Evolutionary conservation across 2,888 invertebrate genomes (phyloP), one percentile per base, ranked within the genome.

Genomic region (Bhutanitis thaidina): DNA sequence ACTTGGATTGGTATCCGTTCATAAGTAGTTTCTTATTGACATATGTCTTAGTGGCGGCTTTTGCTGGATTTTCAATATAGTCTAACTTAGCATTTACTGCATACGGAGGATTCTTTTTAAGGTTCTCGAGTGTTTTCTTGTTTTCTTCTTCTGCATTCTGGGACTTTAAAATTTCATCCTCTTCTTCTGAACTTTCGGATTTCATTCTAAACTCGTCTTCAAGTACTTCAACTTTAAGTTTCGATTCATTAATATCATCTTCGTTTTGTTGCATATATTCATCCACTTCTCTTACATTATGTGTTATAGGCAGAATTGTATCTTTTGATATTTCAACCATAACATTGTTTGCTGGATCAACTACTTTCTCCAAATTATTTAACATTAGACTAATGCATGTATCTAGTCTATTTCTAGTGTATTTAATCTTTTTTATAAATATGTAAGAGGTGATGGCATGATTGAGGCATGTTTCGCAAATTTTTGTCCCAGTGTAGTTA

Each of bases 161-260:
- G 7, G 32, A 38, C 34, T 59, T 52, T 7, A 58, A 50, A 12
- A 52, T 60, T 20, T 3, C 20, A 4, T 53, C 39, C 25, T 61
- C 53, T 10, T 64, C 53, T 10, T 64, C 73, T 4, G 77, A 79
- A 48, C 71, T 41, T 67, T 76, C 81, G 1, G 77, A 73, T 56
- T 78, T 62, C 0, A 74, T 7, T 65, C 88, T 78, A 59, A 80
- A 88, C 59, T 88, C 87, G 40, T 88, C 88, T 71, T 89, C 88
- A 46, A 89, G 54, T 5, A 85, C 74, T 20, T 85, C 84, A n/a
- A 81, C 58, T 55, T 74, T 73, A 0, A 69, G 47, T 58, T 77
- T 68, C 10, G 56, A 55, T 44, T 81, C 83, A 48, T 76, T 72
- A 1, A 66, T 47, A 20, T 65, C 57, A 7, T 75, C 68, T 8